Base-by-base conservation (phyloP, 2,888 invertebrate genomes). In the Thecocarcelia acutangulata region DNA sequence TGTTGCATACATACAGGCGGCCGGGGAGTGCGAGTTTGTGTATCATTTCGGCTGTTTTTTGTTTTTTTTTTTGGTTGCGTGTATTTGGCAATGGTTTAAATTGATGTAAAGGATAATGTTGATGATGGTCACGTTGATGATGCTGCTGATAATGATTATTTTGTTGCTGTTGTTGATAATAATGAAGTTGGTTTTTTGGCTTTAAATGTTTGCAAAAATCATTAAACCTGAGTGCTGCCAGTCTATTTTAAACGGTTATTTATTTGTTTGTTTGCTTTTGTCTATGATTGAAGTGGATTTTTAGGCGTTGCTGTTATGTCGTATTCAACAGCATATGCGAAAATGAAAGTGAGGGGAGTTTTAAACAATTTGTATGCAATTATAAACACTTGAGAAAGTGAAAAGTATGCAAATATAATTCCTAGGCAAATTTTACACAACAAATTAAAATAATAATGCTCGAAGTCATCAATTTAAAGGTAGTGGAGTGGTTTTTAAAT, bases 151-250 rank as follows among this genome's bases (percentile, higher is more conserved):
- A 56, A 63, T 74, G 37, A 63, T 73, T 33, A 56, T 73, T 44
- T 54, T 63, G 12, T 54, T 73, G 58, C 46, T 56, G 56, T 56
- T 56, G 64, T 28, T 78, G 61, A 28, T 78, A 40, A 69, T 78
- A 69, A 70, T 72, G 48, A 63, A 63, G 69, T 44, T 63, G 75
- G 63, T 56, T 77, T 66, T 63, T 72, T 75, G 48, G 68, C 37
- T 58, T 48, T 79, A 59, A 77, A 79, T 81, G 81, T 83, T 81
- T 83, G 81, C 78, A 44, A 81, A 81, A 83, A 75, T 81, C 61
- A 78, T 83, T 83, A 77, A 52, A 73, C 69, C 70, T 74, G 69
- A 83, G 77, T 74, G 63, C 72, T 58, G 37, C n/a, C 15, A 76
- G 76, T 76, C 69, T 69, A 76, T 76, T 76, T 69, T 76, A 69